Evolutionary conservation across 2,113 vertebrate genomes (phyloP), one percentile per base, ranked within the genome.

Genomic region (Athene cunicularia): DNA sequence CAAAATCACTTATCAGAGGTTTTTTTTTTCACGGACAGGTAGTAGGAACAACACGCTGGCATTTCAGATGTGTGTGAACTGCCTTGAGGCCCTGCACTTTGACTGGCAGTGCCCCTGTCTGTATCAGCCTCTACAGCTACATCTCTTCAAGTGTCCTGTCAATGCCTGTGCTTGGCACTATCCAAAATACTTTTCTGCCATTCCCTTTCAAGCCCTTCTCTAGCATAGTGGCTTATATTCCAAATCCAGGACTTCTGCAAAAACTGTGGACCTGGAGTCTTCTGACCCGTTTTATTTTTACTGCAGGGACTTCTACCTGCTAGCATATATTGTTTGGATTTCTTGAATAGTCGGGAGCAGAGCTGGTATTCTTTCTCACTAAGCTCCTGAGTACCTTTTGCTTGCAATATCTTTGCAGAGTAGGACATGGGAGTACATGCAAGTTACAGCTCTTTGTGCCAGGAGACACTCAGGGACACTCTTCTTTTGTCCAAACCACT

Each of bases 11-110:
- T 79, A 12, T 28, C 30, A 79, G 70, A 85, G 14, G 3, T 11
- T 71, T 11, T 71, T 32, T 3, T 26, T 1, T 3, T 1, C 28
- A 2, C 3, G 14, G 24, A 21, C 27, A 73, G 5, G 12, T 4
- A 52, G 20, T 33, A 55, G 62, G 52, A 41, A 41, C 11, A 39
- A 6, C 5, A 71, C 20, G 13, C 23, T 83, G 67, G 49, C 23
- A 58, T 73, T 64, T 70, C 20, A 47, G 53, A 52, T 30, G 53
- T 23, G 26, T 32, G 56, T 76, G 39, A 85, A 45, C 1, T 14
- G 26, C 49, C 47, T 37, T 20, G 20, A 63, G 23, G 5, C 9
- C 17, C 23, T 64, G 49, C 32, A 22, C 15, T 72, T 90, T 50
- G 49, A 21, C 39, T 71, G 67, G 15, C 72, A 68, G 43, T 24